These are phyloP conservation scores for Perca schrenkii DNA, from an alignment of 2,113 vertebrate genomes.

Conservation along the genomic window DNA sequence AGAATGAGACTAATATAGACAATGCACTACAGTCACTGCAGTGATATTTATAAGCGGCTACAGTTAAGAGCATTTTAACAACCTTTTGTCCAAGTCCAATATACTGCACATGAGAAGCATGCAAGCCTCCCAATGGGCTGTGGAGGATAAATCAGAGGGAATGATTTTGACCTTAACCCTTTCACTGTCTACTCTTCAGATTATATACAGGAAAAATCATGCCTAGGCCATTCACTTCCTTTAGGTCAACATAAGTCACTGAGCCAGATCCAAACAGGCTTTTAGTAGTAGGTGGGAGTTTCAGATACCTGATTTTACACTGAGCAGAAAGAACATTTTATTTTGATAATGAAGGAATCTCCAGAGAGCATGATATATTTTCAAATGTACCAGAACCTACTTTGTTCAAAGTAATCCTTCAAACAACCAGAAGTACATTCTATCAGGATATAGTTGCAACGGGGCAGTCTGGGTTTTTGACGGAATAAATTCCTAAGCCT, in stretches of 20 bases:
- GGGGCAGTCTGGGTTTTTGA: neutral
- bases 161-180: slow-evolving; percentile 30
- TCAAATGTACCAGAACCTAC: neutral
- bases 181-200: slow-evolving; percentile 9
- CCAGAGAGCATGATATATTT: neutral
- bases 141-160: slow-evolving; percentile 9
- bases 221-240: neutral
- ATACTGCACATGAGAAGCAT: neutral
- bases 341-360: neutral
- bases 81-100: neutral
- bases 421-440: neutral
- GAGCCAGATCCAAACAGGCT: too few species aligned
- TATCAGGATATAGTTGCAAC: neutral
- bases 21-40: neutral
- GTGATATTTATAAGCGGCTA: too few species aligned
- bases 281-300: neutral
- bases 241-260: neutral
- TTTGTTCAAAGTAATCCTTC: neutral
- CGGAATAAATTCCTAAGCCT: neutral
- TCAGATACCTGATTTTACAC: neutral
- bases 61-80: neutral
- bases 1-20: neutral
- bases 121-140: neutral
- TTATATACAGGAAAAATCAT: neutral
- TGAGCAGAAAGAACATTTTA: neutral